These are phyloP conservation scores for Corythucha ciliata DNA, from an alignment of 2,888 invertebrate species.

Conservation along the genomic window DNA sequence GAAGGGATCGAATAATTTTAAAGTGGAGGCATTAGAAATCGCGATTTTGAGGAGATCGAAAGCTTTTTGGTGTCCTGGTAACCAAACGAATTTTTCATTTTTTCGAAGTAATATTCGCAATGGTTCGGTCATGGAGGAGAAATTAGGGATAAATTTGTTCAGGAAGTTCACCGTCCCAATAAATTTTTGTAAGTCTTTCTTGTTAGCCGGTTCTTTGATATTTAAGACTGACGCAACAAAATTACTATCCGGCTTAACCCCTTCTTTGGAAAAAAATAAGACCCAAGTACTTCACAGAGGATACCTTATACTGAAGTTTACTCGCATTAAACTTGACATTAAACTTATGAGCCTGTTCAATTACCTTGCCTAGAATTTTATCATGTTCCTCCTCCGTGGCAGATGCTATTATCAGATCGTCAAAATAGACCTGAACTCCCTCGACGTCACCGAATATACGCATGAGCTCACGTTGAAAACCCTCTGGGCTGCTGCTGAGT, in stretches of 20 bases:
- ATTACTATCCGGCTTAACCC: background rate
- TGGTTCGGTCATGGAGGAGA: too few species aligned
- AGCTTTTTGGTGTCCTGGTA: too few species aligned
- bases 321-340: background rate
- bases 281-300: background rate
- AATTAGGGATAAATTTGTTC: too few species aligned
- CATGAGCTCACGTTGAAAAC: background rate
- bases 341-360: background rate
- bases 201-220: too few species aligned
- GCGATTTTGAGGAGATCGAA: too few species aligned
- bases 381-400: background rate
- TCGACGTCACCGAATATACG: background rate
- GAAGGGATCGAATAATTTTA: too few species aligned
- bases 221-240: too few species aligned
- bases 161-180: too few species aligned
- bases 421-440: conserved; percentile 3
- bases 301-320: background rate
- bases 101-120: too few species aligned
- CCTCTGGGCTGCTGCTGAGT: background rate
- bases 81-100: too few species aligned
- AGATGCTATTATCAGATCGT: background rate
- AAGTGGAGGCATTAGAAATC: too few species aligned
- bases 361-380: background rate
- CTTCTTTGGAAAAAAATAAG: background rate
- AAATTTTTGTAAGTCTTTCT: too few species aligned